Evolutionary conservation across 2,797 vertebrate genomes (phyloP).

Genomic region (Astyanax mexicanus): DNA sequence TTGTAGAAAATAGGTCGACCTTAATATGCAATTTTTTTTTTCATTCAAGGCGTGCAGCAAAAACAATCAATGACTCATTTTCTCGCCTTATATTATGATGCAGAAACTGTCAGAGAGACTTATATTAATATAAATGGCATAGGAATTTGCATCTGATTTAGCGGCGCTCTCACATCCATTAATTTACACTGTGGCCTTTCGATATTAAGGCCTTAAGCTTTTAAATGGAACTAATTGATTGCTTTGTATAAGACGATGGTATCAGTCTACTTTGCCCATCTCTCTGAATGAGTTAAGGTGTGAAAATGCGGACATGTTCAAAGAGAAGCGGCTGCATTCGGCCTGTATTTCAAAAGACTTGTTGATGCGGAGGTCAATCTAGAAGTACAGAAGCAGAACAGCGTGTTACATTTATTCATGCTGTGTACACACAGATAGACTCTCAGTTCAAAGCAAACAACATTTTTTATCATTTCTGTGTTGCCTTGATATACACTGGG

Average conservation of each 20-base stretch:
- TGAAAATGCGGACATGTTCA: neutral
- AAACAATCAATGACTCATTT: slow-evolving; percentile 21
- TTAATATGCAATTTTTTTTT: slow-evolving; percentile 14
- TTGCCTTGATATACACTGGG: neutral
- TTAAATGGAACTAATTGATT: neutral
- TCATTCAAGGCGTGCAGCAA: neutral
- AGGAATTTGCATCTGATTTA: neutral
- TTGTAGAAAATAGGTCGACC: neutral
- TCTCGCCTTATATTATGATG: slow-evolving; percentile 10
- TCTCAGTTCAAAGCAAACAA: slow-evolving; percentile 21
- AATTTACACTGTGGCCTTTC: neutral
- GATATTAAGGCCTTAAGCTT: neutral
- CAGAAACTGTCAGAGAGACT: neutral
- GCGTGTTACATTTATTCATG: slow-evolving; percentile 21
- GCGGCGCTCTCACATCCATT: neutral
- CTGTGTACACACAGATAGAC: slow-evolving; percentile 14
- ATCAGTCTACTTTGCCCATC: neutral
- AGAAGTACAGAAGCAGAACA: slow-evolving; percentile 11
- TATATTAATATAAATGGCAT: slow-evolving; percentile 3
- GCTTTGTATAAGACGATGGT: neutral
- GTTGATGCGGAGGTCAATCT: slow-evolving; percentile 13
- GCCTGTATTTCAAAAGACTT: neutral
- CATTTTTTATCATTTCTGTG: neutral
- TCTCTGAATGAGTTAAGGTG: neutral
- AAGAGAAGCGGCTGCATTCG: neutral